Percentiles rank a stretch among this genome's conserved stretches.
Conservation (phyloP, 2,113 vertebrate species). For the Hyla sarda region DNA sequence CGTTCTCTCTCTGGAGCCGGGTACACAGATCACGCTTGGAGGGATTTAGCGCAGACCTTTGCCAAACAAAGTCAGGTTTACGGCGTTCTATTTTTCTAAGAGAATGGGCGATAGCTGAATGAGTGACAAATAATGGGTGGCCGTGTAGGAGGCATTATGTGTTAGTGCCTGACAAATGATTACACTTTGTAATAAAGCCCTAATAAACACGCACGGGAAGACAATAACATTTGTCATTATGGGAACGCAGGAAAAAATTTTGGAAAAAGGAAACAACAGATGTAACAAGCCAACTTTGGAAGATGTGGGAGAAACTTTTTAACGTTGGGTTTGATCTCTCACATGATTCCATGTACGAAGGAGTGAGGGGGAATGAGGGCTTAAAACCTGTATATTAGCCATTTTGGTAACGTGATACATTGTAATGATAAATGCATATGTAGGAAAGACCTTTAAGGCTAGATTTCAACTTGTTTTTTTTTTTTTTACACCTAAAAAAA, state of each 20-base stretch:
- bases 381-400: no score
- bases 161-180: not conserved
- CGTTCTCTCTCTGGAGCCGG: slow-evolving; percentile 63
- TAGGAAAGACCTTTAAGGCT: no score
- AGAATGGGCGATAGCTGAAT: not conserved
- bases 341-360: no score
- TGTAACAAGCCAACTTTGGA: no score
- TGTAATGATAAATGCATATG: no score
- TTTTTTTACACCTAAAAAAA: no score
- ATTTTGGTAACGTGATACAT: no score
- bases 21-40: slow-evolving; percentile 61
- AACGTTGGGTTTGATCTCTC: no score
- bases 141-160: not conserved
- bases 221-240: not conserved
- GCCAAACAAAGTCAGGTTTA: slow-evolving; percentile 63
- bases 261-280: no score
- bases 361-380: no score
- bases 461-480: no score
- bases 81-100: slow-evolving; percentile 19
- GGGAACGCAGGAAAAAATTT: not conserved
- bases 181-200: not conserved
- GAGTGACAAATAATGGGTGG: not conserved
- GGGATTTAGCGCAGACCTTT: slow-evolving; percentile 63
- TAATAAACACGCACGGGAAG: not conserved
- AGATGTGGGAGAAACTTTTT: no score